Evolutionary conservation across 2,888 invertebrate species (phyloP).

Genomic region (Coenonympha arcania): DNA sequence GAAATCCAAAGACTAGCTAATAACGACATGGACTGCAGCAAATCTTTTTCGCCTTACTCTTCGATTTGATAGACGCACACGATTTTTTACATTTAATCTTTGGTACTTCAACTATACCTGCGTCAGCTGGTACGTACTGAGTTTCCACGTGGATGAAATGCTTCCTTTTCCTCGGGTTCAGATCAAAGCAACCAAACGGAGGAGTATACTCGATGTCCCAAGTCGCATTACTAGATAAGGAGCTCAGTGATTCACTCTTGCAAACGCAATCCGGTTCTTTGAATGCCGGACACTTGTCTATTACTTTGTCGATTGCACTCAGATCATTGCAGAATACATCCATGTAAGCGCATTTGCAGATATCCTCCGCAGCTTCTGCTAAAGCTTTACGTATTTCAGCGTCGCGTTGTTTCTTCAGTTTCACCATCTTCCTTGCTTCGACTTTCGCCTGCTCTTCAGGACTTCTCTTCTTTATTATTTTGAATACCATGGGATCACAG

Average conservation of each 20-base stretch:
- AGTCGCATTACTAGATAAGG: conserved; percentile 75
- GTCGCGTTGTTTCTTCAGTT: conserved; percentile 70
- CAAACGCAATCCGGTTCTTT: conserved; percentile 64
- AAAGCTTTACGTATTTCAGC: conserved; percentile 67
- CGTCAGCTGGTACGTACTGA: conserved; percentile 75
- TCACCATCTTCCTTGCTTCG: conserved; percentile 70
- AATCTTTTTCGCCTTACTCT: conserved; percentile 33
- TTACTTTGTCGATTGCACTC: conserved; percentile 61
- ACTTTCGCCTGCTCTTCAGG: conserved; percentile 71
- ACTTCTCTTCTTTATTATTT: conserved; percentile 76
- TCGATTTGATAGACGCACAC: conserved; percentile 38
- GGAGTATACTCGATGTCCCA: conserved; percentile 82
- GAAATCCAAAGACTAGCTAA: neutral
- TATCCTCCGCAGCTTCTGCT: conserved; percentile 61
- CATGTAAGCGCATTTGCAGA: conserved; percentile 71
- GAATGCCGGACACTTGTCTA: conserved; percentile 62
- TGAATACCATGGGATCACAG: conserved; percentile 79
- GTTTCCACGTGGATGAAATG: conserved; percentile 75
- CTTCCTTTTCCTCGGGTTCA: conserved; percentile 65
- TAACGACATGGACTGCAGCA: conserved; percentile 39
- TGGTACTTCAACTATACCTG: conserved; percentile 48
- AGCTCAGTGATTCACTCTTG: conserved; percentile 56
- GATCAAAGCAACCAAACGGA: conserved; percentile 78
- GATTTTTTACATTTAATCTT: conserved; percentile 45
- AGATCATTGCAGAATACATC: conserved; percentile 67